phyloP scores from a whole-genome alignment of 2,113 vertebrate species.

The Corythornis vintsioides region DNA sequence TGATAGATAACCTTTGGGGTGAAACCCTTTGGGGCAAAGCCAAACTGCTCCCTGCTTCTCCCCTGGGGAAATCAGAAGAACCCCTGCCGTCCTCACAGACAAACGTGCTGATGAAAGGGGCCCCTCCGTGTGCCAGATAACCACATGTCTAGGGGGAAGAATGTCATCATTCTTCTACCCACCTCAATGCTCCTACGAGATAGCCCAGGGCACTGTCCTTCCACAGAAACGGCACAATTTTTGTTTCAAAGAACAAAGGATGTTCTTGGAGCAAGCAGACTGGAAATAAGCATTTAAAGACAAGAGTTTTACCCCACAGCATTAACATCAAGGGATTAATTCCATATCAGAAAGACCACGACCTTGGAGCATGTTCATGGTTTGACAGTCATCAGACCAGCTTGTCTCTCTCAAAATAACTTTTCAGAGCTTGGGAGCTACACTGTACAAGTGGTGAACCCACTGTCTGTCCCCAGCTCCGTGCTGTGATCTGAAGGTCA shows the following conservation, averaged over 20 bases:
- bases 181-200: conserved; percentile 22
- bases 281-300: neutral
- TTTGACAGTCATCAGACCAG: neutral
- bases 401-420: neutral
- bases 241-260: conserved; percentile 8
- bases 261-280: neutral
- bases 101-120: neutral
- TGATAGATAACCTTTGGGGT: neutral
- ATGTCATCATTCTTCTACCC: conserved; percentile 56
- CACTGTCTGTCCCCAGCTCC: rapidly evolving
- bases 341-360: neutral
- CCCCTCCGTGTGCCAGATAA: neutral
- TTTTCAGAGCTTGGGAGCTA: neutral
- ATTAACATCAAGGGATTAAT: neutral
- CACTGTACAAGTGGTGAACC: rapidly evolving
- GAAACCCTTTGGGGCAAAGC: neutral
- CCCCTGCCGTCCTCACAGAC: neutral
- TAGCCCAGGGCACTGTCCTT: neutral
- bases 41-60: neutral
- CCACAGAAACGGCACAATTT: neutral
- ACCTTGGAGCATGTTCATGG: neutral
- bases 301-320: neutral
- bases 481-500: rapidly evolving
- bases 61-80: neutral
- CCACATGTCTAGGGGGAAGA: neutral